Percentiles rank a stretch among this genome's conserved stretches.
These are phyloP conservation scores for Lypha dubia DNA, from an alignment of 2,888 invertebrate species.

Conservation along the genomic window DNA sequence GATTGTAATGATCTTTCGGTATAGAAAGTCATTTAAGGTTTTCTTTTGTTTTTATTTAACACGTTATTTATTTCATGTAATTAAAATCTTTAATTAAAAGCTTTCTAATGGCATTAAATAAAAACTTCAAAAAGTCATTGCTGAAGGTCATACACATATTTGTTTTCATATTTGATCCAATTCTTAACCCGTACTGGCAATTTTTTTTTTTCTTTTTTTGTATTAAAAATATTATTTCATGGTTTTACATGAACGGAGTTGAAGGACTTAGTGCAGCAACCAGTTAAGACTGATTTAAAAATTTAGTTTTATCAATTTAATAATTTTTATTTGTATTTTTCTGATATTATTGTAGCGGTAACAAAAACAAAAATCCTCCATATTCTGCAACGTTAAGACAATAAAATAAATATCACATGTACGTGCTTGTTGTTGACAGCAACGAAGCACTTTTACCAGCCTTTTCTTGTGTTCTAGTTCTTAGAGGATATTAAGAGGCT, in stretches of 20 bases:
- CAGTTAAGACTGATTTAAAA: too few relatives aligned
- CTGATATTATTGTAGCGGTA: too few relatives aligned
- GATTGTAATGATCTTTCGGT: constrained; percentile 28
- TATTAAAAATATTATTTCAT: neutral
- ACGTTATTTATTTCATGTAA: neutral
- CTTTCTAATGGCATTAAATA: constrained; percentile 10
- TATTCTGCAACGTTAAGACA: too few relatives aligned
- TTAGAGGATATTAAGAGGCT: too few relatives aligned
- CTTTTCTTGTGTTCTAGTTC: too few relatives aligned
- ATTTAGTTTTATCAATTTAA: too few relatives aligned
- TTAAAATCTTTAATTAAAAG: neutral
- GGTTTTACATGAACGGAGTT: neutral
- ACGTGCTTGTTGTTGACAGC: too few relatives aligned
- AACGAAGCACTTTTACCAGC: too few relatives aligned
- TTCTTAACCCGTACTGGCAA: neutral
- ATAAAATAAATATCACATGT: too few relatives aligned
- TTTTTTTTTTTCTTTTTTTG: neutral
- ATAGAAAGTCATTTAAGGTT: constrained; percentile 11
- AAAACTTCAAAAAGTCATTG: neutral
- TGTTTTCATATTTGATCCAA: neutral
- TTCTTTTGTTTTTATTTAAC: constrained; percentile 1
- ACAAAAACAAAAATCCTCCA: too few relatives aligned
- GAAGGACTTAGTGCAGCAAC: too few relatives aligned
- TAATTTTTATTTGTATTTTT: too few relatives aligned
- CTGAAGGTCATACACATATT: neutral